These are phyloP conservation scores for Lichenostomus cassidix DNA, from an alignment of 2,113 vertebrate species.

Conservation along the genomic window DNA sequence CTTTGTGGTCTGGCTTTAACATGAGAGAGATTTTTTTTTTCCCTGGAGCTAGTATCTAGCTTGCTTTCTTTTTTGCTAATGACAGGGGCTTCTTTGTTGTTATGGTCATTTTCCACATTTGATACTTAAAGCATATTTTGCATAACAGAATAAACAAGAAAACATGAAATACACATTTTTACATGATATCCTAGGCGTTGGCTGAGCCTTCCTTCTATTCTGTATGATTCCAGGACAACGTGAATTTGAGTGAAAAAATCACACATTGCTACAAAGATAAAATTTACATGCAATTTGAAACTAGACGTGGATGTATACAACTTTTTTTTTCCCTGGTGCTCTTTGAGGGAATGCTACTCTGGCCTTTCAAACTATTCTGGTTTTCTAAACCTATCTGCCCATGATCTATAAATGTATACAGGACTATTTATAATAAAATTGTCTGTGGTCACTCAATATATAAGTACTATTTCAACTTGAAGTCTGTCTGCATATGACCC, in stretches of 20 bases:
- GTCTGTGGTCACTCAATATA: background rate
- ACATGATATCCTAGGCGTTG: background rate
- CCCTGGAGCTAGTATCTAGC: background rate
- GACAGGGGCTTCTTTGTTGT: background rate
- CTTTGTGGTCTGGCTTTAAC: background rate
- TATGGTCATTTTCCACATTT: background rate
- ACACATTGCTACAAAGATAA: background rate
- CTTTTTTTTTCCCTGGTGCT: background rate
- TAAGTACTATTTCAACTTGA: background rate
- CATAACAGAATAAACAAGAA: background rate
- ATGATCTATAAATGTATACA: background rate
- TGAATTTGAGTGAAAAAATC: background rate
- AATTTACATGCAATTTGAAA: background rate
- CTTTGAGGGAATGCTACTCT: background rate
- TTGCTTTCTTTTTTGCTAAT: background rate
- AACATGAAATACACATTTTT: background rate
- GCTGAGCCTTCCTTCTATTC: background rate
- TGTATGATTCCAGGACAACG: background rate
- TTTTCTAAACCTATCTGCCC: background rate
- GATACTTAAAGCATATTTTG: background rate
- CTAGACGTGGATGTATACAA: background rate
- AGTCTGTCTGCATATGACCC: background rate
- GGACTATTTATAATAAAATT: background rate
- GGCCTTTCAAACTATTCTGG: background rate
- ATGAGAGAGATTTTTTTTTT: background rate